phyloP scores from a whole-genome alignment of 2,797 vertebrate species.

The Haliaeetus vocifer region DNA sequence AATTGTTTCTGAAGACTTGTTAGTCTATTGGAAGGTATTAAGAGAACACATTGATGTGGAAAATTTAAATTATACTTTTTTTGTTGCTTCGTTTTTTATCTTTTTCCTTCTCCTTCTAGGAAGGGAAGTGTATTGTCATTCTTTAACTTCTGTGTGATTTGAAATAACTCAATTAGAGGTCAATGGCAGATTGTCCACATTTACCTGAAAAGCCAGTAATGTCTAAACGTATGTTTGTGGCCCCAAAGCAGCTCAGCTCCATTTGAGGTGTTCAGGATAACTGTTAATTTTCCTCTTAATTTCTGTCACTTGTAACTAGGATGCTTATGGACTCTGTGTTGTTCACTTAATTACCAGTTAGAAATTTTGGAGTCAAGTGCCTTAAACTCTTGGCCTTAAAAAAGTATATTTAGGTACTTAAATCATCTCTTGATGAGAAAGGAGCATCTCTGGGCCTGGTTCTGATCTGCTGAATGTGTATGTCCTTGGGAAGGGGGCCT shows the following conservation, averaged over 20 bases:
- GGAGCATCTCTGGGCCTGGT: neutral
- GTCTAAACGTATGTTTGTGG: neutral
- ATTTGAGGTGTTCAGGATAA: neutral
- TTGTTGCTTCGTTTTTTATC: neutral
- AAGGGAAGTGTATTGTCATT: neutral
- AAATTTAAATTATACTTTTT: neutral
- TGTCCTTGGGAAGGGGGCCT: neutral
- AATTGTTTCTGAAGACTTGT: neutral
- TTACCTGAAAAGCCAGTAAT: neutral
- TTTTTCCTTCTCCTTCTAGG: neutral
- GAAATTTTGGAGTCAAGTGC: neutral
- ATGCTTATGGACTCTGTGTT: neutral
- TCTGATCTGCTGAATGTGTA: neutral
- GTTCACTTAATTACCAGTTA: neutral
- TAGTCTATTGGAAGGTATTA: neutral
- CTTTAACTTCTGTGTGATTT: neutral
- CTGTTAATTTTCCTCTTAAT: neutral
- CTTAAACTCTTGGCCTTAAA: neutral
- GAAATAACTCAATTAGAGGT: neutral
- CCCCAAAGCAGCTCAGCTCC: neutral
- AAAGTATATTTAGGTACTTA: neutral
- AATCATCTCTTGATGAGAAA: neutral
- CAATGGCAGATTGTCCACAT: neutral
- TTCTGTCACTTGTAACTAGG: neutral
- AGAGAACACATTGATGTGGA: neutral